Conservation (phyloP, 2,113 vertebrate genomes). For the Scomber colias region DNA sequence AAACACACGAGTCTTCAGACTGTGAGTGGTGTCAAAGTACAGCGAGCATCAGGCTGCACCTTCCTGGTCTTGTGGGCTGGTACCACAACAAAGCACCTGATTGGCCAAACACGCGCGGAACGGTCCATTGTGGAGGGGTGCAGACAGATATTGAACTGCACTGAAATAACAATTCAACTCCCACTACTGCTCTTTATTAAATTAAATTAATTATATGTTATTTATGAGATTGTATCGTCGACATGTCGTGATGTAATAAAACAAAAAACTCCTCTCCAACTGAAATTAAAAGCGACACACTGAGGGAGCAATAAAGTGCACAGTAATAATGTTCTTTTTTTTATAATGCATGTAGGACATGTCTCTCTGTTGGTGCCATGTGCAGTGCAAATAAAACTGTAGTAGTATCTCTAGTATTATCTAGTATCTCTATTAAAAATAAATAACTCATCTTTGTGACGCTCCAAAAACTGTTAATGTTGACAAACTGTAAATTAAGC, state of each 20-base stretch:
- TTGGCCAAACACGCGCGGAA: conserved; percentile 42
- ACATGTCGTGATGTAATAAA: neutral
- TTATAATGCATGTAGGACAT: too few relatives aligned
- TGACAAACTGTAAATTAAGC: too few relatives aligned
- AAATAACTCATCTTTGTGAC: too few relatives aligned
- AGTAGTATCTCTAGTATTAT: too few relatives aligned
- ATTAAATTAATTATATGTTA: neutral
- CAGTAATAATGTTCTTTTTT: too few relatives aligned
- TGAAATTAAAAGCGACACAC: too few relatives aligned
- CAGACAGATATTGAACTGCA: neutral
- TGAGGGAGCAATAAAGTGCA: too few relatives aligned
- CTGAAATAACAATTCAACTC: neutral
- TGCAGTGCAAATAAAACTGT: too few relatives aligned
- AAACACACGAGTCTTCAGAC: neutral
- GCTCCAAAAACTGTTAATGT: too few relatives aligned
- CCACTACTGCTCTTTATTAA: neutral
- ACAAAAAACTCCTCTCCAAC: too few relatives aligned
- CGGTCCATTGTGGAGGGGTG: conserved; percentile 46
- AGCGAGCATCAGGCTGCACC: neutral
- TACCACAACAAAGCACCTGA: conserved; percentile 62
- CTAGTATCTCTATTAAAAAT: too few relatives aligned
- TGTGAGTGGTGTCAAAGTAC: conserved; percentile 5
- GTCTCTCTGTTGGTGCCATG: too few relatives aligned
- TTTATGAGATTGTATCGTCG: neutral
- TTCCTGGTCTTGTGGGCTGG: conserved; percentile 37